These are phyloP conservation scores for Ophion ellenae DNA, from an alignment of 2,888 invertebrate species.

Conservation along the genomic window DNA sequence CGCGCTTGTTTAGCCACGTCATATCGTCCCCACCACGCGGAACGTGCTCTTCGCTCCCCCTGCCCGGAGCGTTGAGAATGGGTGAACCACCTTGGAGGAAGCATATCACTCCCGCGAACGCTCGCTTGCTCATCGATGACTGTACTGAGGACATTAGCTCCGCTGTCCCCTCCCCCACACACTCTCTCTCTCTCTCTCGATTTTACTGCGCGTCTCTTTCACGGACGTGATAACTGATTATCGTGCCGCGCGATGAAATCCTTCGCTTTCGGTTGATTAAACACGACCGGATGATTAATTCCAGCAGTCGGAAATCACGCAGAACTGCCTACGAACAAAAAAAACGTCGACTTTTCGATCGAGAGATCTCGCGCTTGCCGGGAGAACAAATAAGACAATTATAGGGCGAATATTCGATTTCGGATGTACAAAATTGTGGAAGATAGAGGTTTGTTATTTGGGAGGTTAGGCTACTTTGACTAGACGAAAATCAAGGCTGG, in stretches of 20 bases:
- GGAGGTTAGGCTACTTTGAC: no score
- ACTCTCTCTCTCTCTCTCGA: not conserved
- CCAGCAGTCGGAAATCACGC: not conserved
- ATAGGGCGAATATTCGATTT: no score
- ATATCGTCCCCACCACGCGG: constrained; percentile 66
- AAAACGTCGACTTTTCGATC: not conserved
- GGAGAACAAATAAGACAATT: no score
- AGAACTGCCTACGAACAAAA: not conserved
- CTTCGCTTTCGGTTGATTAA: not conserved
- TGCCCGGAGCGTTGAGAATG: constrained; percentile 14
- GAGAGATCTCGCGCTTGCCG: no score
- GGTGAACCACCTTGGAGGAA: not conserved
- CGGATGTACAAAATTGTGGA: no score
- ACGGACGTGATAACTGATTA: constrained; percentile 43
- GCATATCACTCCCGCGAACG: constrained; percentile 26
- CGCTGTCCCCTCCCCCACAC: not conserved
- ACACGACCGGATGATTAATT: not conserved
- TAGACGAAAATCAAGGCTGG: no score
- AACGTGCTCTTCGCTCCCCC: constrained; percentile 45
- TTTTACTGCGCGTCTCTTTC: not conserved
- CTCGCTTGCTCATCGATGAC: constrained; percentile 62
- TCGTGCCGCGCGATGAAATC: constrained; percentile 25
- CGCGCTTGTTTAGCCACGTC: constrained; percentile 66
- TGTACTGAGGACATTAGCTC: constrained; percentile 47
- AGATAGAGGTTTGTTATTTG: no score